Evolutionary conservation across 2,888 invertebrate species (phyloP), one percentile per base, ranked within the genome.

Genomic region (Coleophora flavipennella): DNA sequence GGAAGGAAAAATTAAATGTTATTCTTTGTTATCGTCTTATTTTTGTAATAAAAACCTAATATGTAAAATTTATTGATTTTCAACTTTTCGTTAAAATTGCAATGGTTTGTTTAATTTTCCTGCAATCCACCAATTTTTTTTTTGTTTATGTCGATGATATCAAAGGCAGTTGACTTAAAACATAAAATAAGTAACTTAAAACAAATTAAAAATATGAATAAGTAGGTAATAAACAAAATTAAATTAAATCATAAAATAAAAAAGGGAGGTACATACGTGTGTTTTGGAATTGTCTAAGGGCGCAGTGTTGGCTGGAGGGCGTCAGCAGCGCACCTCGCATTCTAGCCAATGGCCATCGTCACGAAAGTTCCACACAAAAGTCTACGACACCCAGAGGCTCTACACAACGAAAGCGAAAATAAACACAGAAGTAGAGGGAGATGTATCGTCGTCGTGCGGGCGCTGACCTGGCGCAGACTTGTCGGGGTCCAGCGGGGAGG

Each of bases 391-490:
- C 78, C 75, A 71, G 57, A 79, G 80, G 78, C 72, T 81, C 81
- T 81, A 81, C 80, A 80, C 83, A 81, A 81, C 71, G 81, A 84
- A 83, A 83, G 81, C 77, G 79, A 81, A 81, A 83, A 83, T 81
- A 79, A 83, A 83, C 81, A 83, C 81, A 80, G 79, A 76, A 77
- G 77, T 69, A 67, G 71, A 63, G 65, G 74, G 63, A 67, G 67
- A 70, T 70, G 73, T 53, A 62, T 66, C 62, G 76, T 74, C 62
- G 76, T 73, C 70, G 67, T 69, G 73, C 75, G 76, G 77, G 76
- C 84, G 83, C 84, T 84, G 83, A 84, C 84, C 84, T 84, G 84
- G 81, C 83, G 81, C 81, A 67, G 77, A 66, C 74, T 83, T 81
- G 56, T 73, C 71, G 57, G 75, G 69, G 62, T 83, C 84, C 80